phyloP scores from a whole-genome alignment of 2,113 vertebrate genomes.

The Neogobius melanostomus region DNA sequence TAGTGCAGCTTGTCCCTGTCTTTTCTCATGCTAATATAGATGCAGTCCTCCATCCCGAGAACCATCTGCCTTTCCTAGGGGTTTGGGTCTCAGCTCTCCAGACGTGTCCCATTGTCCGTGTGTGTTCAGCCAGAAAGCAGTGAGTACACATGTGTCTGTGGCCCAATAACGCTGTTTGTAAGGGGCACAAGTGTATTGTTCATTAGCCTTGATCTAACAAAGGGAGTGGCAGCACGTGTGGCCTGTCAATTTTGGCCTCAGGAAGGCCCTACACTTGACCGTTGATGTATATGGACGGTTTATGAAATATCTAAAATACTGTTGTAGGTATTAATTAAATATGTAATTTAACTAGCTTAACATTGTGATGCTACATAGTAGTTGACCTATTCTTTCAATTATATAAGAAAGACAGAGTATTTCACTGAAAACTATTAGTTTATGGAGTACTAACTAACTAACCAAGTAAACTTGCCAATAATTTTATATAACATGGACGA shows the following conservation, averaged over 20 bases:
- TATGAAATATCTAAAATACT: too few species aligned
- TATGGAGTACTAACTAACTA: too few species aligned
- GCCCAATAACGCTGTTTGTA: slow-evolving; percentile 50
- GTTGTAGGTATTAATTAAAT: too few species aligned
- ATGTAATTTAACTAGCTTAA: too few species aligned
- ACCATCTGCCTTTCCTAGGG: slow-evolving; percentile 76
- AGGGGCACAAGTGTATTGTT: slow-evolving; percentile 65
- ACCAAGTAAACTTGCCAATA: too few species aligned
- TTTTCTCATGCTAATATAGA: slow-evolving; percentile 76
- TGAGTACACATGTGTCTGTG: slow-evolving; percentile 57
- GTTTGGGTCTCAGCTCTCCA: slow-evolving; percentile 68
- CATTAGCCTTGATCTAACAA: slow-evolving; percentile 60
- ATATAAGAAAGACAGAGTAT: too few species aligned
- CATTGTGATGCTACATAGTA: too few species aligned
- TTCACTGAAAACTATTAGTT: too few species aligned
- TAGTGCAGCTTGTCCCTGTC: slow-evolving; percentile 35
- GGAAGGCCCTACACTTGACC: neutral
- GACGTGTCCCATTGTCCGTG: slow-evolving; percentile 72
- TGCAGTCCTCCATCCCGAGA: slow-evolving; percentile 52
- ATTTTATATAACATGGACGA: too few species aligned
- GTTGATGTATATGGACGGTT: too few species aligned
- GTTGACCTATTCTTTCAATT: too few species aligned
- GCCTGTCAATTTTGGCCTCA: slow-evolving; percentile 35
- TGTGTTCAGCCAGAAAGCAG: slow-evolving; percentile 76
- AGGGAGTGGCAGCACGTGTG: slow-evolving; percentile 50